Percentiles rank a stretch among this genome's conserved stretches.
These are phyloP conservation scores for Drosophila antonietae DNA, from an alignment of 2,888 invertebrate genomes.

Conservation along the genomic window DNA sequence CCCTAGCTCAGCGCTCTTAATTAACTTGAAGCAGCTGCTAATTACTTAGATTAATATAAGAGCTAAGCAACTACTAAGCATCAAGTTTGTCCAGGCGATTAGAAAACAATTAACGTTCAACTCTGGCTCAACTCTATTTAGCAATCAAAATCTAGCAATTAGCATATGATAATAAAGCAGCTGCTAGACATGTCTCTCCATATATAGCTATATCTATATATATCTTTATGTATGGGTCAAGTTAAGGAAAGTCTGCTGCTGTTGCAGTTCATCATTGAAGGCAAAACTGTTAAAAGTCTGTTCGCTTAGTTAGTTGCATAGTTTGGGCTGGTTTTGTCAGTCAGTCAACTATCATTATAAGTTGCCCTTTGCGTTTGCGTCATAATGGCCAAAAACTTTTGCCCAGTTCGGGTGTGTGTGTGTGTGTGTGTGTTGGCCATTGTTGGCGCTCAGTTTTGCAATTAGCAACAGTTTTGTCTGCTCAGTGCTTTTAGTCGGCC, in stretches of 20 bases:
- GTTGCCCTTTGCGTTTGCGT: conserved; percentile 68
- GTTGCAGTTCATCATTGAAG: conserved; percentile 39
- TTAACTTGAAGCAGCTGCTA: not conserved
- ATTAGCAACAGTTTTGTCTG: conserved; percentile 81
- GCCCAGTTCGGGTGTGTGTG: conserved; percentile 5
- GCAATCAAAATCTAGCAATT: conserved; percentile 51
- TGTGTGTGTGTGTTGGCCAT: conserved; percentile 38
- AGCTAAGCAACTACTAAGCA: not conserved
- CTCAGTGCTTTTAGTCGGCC: conserved; percentile 70
- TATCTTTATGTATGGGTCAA: not conserved
- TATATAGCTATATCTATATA: not conserved
- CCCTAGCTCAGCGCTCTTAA: not conserved
- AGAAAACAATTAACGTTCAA: conserved; percentile 31
- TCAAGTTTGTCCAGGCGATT: conserved; percentile 16
- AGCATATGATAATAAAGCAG: conserved; percentile 29
- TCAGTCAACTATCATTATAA: conserved; percentile 82
- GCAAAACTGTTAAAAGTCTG: conserved; percentile 61
- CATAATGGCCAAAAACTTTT: conserved; percentile 81
- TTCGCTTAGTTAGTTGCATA: conserved; percentile 65
- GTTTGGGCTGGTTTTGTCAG: conserved; percentile 62
- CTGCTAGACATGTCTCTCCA: not conserved
- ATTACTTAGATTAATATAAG: not conserved
- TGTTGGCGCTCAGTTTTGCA: conserved; percentile 65
- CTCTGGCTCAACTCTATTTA: conserved; percentile 13
- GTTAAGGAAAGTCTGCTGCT: not conserved